A percentile compares a stretch with the other conserved stretches of the same genome.
phyloP scores from a whole-genome alignment of 2,888 invertebrate species.

The Bruchidius siliquastri region DNA sequence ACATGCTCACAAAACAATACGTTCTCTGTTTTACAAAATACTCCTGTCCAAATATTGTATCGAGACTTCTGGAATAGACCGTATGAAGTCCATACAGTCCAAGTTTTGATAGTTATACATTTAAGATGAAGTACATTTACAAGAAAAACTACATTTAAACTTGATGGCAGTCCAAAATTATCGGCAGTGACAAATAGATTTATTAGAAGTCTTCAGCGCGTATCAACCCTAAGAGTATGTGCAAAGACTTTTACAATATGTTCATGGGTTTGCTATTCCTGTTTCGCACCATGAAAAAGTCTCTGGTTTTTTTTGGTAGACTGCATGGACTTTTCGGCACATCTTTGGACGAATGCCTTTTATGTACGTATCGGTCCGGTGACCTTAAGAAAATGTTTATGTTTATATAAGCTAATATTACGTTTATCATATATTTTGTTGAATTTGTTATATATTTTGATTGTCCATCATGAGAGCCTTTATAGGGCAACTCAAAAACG shows the following conservation, averaged over 20 bases:
- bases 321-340: slow-evolving; percentile 31
- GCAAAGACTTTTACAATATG: slow-evolving; percentile 17
- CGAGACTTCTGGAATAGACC: neutral
- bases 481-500: too few species aligned
- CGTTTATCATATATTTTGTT: too few species aligned
- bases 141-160: slow-evolving; percentile 29
- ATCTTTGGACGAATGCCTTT: slow-evolving; percentile 7
- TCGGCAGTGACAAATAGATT: slow-evolving; percentile 42
- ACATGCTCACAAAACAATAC: too few species aligned
- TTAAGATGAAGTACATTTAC: slow-evolving; percentile 30
- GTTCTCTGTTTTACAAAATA: too few species aligned
- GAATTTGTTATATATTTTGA: too few species aligned
- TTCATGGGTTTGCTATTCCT: slow-evolving; percentile 4
- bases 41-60: neutral
- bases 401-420: neutral
- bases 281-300: slow-evolving; percentile 17
- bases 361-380: neutral
- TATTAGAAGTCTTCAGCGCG: slow-evolving; percentile 5
- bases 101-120: slow-evolving; percentile 1
- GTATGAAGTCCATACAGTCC: slow-evolving; percentile 30
- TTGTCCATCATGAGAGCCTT: too few species aligned
- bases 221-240: slow-evolving; percentile 15
- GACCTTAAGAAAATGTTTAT: neutral
- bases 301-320: slow-evolving; percentile 19
- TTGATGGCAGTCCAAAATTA: slow-evolving; percentile 45